These are phyloP conservation scores for Hemibates koningsi DNA, from an alignment of 2,113 vertebrate species.

Conservation along the genomic window DNA sequence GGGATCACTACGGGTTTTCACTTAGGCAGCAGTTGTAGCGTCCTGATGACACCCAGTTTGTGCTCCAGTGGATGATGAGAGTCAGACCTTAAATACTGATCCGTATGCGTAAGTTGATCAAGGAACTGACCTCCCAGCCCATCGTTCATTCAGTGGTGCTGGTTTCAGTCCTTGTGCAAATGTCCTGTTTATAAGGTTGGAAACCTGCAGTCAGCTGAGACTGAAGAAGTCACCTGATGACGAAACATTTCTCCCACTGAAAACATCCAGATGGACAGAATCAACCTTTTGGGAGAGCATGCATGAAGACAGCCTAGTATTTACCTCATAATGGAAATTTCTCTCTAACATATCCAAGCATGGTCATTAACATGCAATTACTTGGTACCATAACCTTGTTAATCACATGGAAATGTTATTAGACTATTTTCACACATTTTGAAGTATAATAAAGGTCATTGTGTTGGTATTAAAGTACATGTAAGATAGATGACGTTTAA, in stretches of 20 bases:
- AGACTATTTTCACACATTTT: rapidly evolving
- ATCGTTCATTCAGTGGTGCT: neutral
- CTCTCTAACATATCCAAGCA: neutral
- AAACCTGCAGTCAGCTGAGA: neutral
- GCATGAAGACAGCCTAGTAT: neutral
- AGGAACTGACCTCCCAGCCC: neutral
- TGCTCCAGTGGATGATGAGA: neutral
- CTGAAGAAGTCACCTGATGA: neutral
- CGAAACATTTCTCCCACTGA: neutral
- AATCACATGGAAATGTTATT: neutral
- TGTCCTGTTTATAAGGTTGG: neutral
- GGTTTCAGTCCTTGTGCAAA: neutral
- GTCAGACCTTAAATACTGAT: neutral
- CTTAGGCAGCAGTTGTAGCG: neutral
- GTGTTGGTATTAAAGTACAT: neutral
- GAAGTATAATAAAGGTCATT: rapidly evolving
- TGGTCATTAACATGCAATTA: neutral
- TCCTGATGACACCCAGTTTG: neutral
- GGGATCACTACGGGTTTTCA: neutral
- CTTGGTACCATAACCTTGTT: neutral
- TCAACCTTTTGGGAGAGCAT: neutral
- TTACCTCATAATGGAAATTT: neutral
- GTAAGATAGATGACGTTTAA: neutral
- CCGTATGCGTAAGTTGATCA: neutral
- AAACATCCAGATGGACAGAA: neutral